A percentile compares a stretch with the other conserved stretches of the same genome.
Evolutionary conservation across 2,888 invertebrate genomes (phyloP).

Genomic region (Rhimphoctona megacephalus): DNA sequence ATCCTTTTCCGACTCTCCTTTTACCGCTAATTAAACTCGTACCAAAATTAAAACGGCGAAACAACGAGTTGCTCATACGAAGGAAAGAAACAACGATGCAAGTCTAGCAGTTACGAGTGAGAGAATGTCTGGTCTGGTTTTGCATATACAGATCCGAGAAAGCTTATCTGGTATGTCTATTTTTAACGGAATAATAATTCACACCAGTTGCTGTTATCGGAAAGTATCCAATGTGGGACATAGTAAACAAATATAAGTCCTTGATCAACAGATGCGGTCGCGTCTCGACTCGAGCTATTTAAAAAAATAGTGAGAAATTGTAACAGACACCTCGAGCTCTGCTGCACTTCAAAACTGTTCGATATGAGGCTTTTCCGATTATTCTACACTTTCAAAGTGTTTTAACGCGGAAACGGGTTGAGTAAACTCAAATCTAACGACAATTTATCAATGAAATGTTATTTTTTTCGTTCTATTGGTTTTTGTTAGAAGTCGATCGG

Average conservation of each 20-base stretch:
- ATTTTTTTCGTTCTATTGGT: background rate
- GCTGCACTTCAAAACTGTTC: background rate
- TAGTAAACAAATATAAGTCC: constrained; percentile 18
- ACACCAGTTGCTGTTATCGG: constrained; percentile 13
- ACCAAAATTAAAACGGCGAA: too few species aligned
- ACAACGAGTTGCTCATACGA: background rate
- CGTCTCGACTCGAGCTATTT: background rate
- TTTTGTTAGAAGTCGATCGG: background rate
- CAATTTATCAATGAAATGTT: background rate
- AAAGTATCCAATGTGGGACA: constrained; percentile 6
- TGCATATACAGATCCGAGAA: background rate
- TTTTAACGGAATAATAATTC: constrained; percentile 6
- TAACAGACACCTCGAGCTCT: background rate
- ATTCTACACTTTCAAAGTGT: background rate
- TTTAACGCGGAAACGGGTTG: background rate
- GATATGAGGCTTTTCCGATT: background rate
- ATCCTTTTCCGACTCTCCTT: background rate
- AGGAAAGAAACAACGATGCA: background rate
- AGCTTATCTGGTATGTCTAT: background rate
- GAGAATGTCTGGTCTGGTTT: background rate
- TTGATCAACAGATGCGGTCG: constrained; percentile 2
- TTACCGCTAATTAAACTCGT: background rate
- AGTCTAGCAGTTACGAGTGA: background rate
- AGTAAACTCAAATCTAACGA: background rate
- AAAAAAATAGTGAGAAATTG: background rate